These are phyloP conservation scores for Propithecus coquereli DNA, from an alignment of 2,113 vertebrate species.

Conservation along the genomic window DNA sequence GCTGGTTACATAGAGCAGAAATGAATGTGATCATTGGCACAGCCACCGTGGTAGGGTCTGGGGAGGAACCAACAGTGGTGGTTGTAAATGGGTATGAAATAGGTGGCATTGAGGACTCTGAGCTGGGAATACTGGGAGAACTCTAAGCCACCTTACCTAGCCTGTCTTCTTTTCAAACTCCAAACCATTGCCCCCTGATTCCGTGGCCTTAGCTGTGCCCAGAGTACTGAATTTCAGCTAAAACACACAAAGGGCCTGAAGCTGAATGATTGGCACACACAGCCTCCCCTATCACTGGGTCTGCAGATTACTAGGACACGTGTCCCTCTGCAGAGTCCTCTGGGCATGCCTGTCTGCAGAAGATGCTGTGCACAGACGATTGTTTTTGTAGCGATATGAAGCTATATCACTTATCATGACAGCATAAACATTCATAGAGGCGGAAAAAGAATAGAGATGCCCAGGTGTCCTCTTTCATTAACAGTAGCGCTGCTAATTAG, in stretches of 20 bases:
- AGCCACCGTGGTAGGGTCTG: not conserved
- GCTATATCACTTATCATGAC: not conserved
- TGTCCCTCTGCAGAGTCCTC: not conserved
- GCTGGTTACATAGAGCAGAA: not conserved
- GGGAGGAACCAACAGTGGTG: not conserved
- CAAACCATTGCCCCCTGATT: not conserved
- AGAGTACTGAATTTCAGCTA: not conserved
- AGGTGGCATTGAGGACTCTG: not conserved
- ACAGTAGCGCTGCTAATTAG: conserved; percentile 30
- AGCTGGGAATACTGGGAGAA: not conserved
- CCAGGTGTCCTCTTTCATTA: conserved; percentile 16
- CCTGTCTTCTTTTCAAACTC: not conserved
- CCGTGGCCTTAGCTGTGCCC: not conserved
- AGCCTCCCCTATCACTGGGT: not conserved
- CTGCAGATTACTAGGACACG: not conserved
- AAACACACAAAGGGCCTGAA: not conserved
- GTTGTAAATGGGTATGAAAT: not conserved
- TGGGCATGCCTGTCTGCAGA: not conserved
- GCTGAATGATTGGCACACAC: not conserved
- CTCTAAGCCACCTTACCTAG: not conserved
- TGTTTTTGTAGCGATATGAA: not conserved
- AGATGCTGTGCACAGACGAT: not conserved
- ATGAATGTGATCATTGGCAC: not conserved
- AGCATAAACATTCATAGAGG: conserved; percentile 12
- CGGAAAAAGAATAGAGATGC: not conserved